These are phyloP conservation scores for Brachypalpus laphriformis DNA, from an alignment of 2,888 invertebrate species.

Conservation along the genomic window DNA sequence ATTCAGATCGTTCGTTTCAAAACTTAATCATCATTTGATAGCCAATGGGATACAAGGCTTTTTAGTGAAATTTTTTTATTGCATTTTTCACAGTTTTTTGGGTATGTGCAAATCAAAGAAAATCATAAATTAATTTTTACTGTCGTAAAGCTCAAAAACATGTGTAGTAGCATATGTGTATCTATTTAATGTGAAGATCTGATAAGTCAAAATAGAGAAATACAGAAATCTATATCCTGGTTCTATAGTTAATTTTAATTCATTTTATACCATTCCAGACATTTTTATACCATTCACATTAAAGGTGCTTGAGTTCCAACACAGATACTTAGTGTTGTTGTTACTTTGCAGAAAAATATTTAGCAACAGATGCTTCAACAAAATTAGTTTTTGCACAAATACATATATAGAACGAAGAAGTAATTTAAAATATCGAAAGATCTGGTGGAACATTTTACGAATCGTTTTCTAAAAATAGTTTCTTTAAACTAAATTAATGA, in stretches of 20 bases:
- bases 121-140: constrained; percentile 44
- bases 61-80: constrained; percentile 46
- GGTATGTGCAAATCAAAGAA: constrained; percentile 64
- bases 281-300: constrained; percentile 36
- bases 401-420: not conserved
- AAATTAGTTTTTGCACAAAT: not conserved
- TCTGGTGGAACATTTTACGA: constrained; percentile 41
- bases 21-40: constrained; percentile 62
- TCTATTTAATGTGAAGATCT: not conserved
- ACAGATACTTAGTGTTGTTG: constrained; percentile 27
- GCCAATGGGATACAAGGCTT: constrained; percentile 59
- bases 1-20: constrained; percentile 39
- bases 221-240: constrained; percentile 15
- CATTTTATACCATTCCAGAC: constrained; percentile 55
- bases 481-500: constrained; percentile 41
- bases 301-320: not conserved
- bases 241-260: not conserved
- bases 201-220: constrained; percentile 36
- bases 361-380: constrained; percentile 50
- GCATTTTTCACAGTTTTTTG: constrained; percentile 41
- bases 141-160: no score
- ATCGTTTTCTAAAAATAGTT: constrained; percentile 55
- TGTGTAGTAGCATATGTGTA: constrained; percentile 19
- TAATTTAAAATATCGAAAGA: constrained; percentile 1
- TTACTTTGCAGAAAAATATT: constrained; percentile 34